Evolutionary conservation across 2,888 invertebrate genomes (phyloP), one percentile per base, ranked within the genome.

Genomic region (Spilosoma lubricipeda): DNA sequence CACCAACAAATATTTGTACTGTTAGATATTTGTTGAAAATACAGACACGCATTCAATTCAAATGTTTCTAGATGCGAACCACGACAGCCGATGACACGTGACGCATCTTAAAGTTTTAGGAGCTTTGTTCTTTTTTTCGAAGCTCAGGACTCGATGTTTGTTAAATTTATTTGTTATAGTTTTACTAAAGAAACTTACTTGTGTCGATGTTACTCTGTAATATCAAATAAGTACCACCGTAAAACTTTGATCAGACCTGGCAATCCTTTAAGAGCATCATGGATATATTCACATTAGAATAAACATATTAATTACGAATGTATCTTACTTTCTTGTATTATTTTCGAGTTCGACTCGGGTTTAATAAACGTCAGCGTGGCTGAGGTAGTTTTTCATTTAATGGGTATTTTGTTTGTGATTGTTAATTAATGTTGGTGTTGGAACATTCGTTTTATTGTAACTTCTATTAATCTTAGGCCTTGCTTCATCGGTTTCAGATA

Each of bases 301-400:
- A 75, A 69, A 71, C 20, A 66, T 74, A 71, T 69, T 74, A 75
- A 67, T 70, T 77, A 75, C 27, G 15, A 80, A 74, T 72, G 75
- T 78, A 72, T 77, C 78, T 81, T 67, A 77, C 72, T 78, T 82
- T 79, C 70, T 80, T 80, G 79, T 85, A 77, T 85, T 63, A 80
- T 83, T 82, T 76, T 89, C 86, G 90, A 92, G 91, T 93, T 89
- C 83, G 83, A 91, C 90, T 92, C 90, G 86, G 84, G 85, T 89
- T 89, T 83, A 92, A 92, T 92, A 93, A 93, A 93, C 78, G 77
- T 87, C 91, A 92, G 92, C 91, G 77, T 88, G 90, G 93, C 91
- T 93, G 92, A 89, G 91, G 90, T 88, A 88, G 87, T 89, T 90
- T 87, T 92, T 92, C 82, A 89, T 90, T 92, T 87, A 70, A 75